Evolutionary conservation across 2,888 invertebrate species (phyloP), one percentile per base, ranked within the genome.

Genomic region (Notodonta ziczac): DNA sequence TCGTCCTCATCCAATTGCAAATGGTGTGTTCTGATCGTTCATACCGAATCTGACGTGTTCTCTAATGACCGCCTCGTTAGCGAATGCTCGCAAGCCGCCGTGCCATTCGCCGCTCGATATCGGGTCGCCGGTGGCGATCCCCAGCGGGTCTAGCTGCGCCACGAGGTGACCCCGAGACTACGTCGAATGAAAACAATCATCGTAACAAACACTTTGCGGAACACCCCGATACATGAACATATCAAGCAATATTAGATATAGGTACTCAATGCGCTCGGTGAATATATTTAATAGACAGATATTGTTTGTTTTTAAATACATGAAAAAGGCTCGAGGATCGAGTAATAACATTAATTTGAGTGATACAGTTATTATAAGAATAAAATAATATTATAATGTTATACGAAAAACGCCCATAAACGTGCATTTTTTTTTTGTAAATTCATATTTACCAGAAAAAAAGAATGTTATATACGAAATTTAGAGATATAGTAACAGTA

Each of bases 131-230:
- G 96, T 96, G 89, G 95, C 95, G 91, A 99, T 98, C 93, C 97
- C 97, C 92, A 99, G 95, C 69, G 99, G 98, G 94, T 99, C 98
- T 94, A 98, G 95, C 85, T 97, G 96, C 82, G 98, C 97, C 86
- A 97, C 97, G 92, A 98, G 96, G 94, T 98, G 98, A 86, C 98
- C 98, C 87, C 98, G 96, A 78, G 97, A 96, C 98, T 98, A 94
- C 76, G 80, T 77, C 80, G 79, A 83, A 81, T 78, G 73, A 77
- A 77, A 66, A 78, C 67, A 68, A 74, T 63, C 50, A 66, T 73
- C 77, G 72, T 78, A 76, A 78, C 71, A 69, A 70, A 67, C 62
- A 58, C 56, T 32, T 59, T 62, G 50, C 60, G 57, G 63, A 51
- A 51, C 57, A 56, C 76, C 63, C 74, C 62, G 2, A 63, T 63